Conservation (phyloP, 2,797 vertebrate species). For the Pseudopleuronectes americanus region DNA sequence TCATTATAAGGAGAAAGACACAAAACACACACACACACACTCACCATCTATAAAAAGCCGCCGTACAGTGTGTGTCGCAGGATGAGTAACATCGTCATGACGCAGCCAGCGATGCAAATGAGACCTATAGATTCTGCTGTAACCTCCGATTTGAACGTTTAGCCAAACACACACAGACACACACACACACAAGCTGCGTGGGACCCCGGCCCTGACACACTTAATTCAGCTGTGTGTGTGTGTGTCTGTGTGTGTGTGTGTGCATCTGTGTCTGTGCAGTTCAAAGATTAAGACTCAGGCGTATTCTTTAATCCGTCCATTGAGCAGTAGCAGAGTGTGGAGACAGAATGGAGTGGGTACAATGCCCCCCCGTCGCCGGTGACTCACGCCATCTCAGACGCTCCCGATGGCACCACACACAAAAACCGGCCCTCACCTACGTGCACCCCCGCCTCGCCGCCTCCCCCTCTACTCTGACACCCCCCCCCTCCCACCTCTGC, state of each 20-base stretch:
- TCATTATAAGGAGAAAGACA: constrained; percentile 79
- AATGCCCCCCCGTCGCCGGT: constrained; percentile 74
- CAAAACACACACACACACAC: constrained; percentile 33
- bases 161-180: constrained; percentile 41
- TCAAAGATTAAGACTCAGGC: constrained; percentile 83
- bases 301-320: constrained; percentile 81
- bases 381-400: constrained; percentile 78
- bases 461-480: constrained; percentile 13
- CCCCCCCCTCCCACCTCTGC: constrained; percentile 10
- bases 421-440: constrained; percentile 70
- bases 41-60: constrained; percentile 77
- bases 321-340: constrained; percentile 77
- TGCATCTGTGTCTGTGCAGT: constrained; percentile 67
- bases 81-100: constrained; percentile 67
- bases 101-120: constrained; percentile 68
- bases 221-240: constrained; percentile 32
- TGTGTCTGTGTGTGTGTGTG: constrained; percentile 43
- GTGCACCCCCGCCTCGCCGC: neutral
- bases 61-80: constrained; percentile 80
- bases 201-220: constrained; percentile 55
- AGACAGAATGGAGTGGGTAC: constrained; percentile 78
- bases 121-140: constrained; percentile 65
- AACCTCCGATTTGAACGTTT: constrained; percentile 65
- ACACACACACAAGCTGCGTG: constrained; percentile 54
- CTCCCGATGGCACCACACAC: constrained; percentile 67